Base-by-base conservation (phyloP, 64 coral and sea anemone genomes). In the Pocillopora damicornis region DNA sequence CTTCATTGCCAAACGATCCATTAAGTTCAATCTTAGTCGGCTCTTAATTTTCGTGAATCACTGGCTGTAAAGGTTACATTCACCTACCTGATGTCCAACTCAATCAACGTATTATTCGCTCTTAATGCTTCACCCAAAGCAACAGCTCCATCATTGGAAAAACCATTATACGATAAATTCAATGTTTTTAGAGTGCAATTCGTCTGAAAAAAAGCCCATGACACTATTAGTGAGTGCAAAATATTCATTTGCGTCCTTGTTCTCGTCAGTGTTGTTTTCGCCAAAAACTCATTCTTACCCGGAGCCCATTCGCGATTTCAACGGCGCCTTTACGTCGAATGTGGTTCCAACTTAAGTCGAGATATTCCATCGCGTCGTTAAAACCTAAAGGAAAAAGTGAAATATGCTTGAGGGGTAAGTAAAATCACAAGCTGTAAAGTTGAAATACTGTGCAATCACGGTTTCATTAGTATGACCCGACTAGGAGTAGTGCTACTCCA, bases 61-160 rank as follows among this genome's bases (percentile, higher is more conserved):
- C 42, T 51, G 42, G 42, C 61, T 63, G 61, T 63, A 17, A 7
- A 8, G 11, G 61, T n/a, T n/a, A 17, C 15, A 16, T 62, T 73
- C 38, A 98, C 95, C 95, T 91, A 98, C 95, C 95, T 91, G 83
- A 98, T 90, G 30, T 98, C 88, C 12, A 98, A 86, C 62, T 94
- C 93, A 66, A 71, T 88, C 14, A 98, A 84, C 26, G 96, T 98
- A 79, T 98, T 98, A 59, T 98, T 98, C 26, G 75, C 89, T 68
- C 89, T 87, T 5, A 98, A 14, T 59, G 96, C 88, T 23, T 98
- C 96, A 15, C 90, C 90, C 22, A 98, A 45, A 11, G 96, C 93
- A 58, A 83, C 72, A n/a, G 96, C 90, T 57, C 96, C 93, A n/a
- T 98, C 93, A 77, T 98, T 89, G 1, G 93, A 88, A 83, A 98